phyloP scores from a whole-genome alignment of 2,888 invertebrate genomes.

The Nomada flava region DNA sequence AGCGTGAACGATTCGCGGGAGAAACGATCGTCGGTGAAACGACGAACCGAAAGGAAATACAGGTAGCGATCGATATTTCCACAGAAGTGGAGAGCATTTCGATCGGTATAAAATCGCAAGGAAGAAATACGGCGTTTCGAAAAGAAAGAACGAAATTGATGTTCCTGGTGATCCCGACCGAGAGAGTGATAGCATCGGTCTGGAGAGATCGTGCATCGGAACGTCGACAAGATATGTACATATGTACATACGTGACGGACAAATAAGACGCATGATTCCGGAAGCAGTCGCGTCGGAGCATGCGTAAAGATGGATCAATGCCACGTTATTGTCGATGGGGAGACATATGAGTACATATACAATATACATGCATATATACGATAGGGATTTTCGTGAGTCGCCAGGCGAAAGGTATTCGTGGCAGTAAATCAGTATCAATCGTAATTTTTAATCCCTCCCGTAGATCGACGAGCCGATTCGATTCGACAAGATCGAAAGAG shows the following conservation, averaged over 20 bases:
- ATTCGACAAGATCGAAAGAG: conserved; percentile 71
- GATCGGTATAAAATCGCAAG: too few relatives aligned
- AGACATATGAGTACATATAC: conserved; percentile 34
- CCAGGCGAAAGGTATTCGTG: conserved; percentile 41
- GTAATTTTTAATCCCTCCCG: conserved; percentile 77
- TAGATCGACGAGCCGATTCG: conserved; percentile 69
- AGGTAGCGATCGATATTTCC: too few relatives aligned
- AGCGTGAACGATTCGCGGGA: neutral
- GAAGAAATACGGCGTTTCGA: too few relatives aligned
- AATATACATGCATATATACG: conserved; percentile 35
- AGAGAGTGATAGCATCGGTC: too few relatives aligned
- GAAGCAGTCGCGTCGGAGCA: conserved; percentile 38
- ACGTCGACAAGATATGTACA: neutral
- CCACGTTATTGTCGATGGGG: conserved; percentile 60
- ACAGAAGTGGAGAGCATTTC: too few relatives aligned
- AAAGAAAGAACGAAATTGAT: too few relatives aligned
- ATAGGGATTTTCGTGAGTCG: conserved; percentile 67
- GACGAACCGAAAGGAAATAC: neutral
- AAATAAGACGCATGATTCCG: conserved; percentile 64
- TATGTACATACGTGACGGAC: conserved; percentile 10
- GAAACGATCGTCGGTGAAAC: neutral
- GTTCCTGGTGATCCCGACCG: too few relatives aligned
- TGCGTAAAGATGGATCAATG: conserved; percentile 70
- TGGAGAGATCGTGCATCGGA: neutral
- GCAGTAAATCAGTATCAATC: conserved; percentile 78